Conservation (phyloP, 2,888 invertebrate genomes). For the Heliconius hortense region DNA sequence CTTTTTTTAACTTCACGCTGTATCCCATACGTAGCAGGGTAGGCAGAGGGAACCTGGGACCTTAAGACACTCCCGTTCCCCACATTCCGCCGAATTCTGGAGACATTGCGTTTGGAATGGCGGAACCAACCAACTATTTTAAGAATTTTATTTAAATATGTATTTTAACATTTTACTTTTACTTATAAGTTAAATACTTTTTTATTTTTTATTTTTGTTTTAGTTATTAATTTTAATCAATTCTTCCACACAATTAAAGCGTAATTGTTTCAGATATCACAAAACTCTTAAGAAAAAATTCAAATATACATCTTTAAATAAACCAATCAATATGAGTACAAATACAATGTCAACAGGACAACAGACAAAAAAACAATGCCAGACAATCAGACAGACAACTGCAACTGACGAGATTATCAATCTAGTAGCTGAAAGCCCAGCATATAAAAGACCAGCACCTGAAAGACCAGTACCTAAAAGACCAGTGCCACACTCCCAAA, state of each 20-base stretch:
- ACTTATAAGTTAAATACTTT: too few species aligned
- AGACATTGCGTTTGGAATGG: too few species aligned
- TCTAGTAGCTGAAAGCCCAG: neutral
- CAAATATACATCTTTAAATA: neutral
- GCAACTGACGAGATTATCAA: neutral
- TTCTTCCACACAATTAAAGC: neutral
- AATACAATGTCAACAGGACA: neutral
- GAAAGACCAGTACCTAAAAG: neutral
- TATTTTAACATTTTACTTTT: neutral
- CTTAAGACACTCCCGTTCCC: too few species aligned
- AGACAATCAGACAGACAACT: too few species aligned
- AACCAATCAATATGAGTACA: neutral
- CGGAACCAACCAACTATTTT: too few species aligned
- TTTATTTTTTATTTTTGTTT: too few species aligned
- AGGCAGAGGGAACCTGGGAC: too few species aligned
- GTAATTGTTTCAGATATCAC: constrained; percentile 18
- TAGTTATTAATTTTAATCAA: neutral
- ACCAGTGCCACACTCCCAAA: neutral
- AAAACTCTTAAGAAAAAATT: neutral
- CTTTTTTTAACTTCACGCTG: too few species aligned
- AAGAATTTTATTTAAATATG: neutral
- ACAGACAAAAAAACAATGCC: neutral
- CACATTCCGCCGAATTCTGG: too few species aligned
- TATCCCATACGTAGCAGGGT: too few species aligned
- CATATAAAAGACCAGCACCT: neutral